phyloP scores from a whole-genome alignment of 92 coral and sea anemone species.

The Paramuricea clavata region DNA sequence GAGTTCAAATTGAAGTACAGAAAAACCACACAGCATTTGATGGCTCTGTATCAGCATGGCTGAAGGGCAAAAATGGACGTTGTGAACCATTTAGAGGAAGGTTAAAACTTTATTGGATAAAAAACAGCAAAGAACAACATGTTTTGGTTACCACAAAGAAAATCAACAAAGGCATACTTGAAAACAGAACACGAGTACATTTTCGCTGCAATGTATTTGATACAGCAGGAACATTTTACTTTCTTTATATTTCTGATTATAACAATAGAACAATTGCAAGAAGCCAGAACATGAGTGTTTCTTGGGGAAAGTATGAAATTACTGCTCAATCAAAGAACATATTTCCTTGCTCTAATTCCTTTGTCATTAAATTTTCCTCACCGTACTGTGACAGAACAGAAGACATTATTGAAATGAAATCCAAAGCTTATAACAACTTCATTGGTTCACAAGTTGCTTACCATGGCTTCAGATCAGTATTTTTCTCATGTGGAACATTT shows the following conservation, averaged over 20 bases:
- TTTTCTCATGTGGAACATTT: slow-evolving; percentile 80
- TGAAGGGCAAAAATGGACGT: slow-evolving; percentile 73
- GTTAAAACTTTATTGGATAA: slow-evolving; percentile 75
- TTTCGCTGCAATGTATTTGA: slow-evolving; percentile 87
- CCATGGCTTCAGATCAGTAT: slow-evolving; percentile 72
- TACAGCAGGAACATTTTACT: slow-evolving; percentile 76
- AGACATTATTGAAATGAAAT: slow-evolving; percentile 72
- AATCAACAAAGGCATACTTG: slow-evolving; percentile 77
- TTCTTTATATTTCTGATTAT: slow-evolving; percentile 82
- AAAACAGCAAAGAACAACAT: slow-evolving; percentile 58
- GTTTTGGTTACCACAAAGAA: slow-evolving; percentile 75
- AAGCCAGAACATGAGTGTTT: slow-evolving; percentile 72
- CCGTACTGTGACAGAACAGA: slow-evolving; percentile 80
- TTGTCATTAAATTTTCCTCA: slow-evolving; percentile 72
- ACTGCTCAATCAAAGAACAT: slow-evolving; percentile 71
- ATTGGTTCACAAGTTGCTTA: slow-evolving; percentile 68
- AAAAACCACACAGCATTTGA: slow-evolving; percentile 90
- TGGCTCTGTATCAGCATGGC: slow-evolving; percentile 80
- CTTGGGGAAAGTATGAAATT: slow-evolving; percentile 78
- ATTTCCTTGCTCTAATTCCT: slow-evolving; percentile 81
- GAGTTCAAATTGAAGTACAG: slow-evolving; percentile 74
- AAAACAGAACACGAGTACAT: slow-evolving; percentile 78
- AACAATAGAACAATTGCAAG: slow-evolving; percentile 66
- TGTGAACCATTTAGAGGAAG: slow-evolving; percentile 85
- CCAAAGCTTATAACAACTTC: slow-evolving; percentile 72